Conservation (phyloP, 2,113 vertebrate genomes). For the Hassar affinis region DNA sequence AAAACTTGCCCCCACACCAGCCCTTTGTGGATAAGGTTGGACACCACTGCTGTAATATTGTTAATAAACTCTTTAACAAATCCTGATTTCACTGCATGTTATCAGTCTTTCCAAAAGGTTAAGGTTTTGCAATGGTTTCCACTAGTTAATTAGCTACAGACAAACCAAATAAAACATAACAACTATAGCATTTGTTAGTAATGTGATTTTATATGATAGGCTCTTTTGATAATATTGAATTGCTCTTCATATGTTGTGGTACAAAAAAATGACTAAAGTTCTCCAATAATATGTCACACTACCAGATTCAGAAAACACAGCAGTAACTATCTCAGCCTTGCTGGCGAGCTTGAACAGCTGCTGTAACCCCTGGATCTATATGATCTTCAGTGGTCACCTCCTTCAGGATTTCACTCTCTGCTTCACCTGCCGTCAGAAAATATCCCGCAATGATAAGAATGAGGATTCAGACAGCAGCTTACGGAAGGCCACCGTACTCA, state of each 20-base stretch:
- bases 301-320: conserved; percentile 88
- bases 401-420: conserved; percentile 86
- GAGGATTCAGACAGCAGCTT: conserved; percentile 88
- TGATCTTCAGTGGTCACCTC: conserved; percentile 96
- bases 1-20: no score
- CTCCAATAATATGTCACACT: conserved; percentile 41
- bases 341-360: conserved; percentile 94
- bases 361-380: conserved; percentile 98
- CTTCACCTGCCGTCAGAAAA: conserved; percentile 77
- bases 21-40: no score
- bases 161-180: not conserved
- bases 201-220: not conserved
- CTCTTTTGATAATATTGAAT: not conserved
- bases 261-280: not conserved
- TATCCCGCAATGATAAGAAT: conserved; percentile 74
- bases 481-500: conserved; percentile 81
- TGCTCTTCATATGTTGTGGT: not conserved
- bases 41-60: no score
- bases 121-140: not conserved
- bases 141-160: not conserved
- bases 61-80: not conserved
- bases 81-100: not conserved
- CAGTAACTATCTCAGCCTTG: conserved; percentile 84
- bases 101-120: not conserved
- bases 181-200: not conserved